A percentile compares a stretch with the other conserved stretches of the same genome.
phyloP scores from a whole-genome alignment of 1,140 invertebrate species.

The Bathynomus jamesi region DNA sequence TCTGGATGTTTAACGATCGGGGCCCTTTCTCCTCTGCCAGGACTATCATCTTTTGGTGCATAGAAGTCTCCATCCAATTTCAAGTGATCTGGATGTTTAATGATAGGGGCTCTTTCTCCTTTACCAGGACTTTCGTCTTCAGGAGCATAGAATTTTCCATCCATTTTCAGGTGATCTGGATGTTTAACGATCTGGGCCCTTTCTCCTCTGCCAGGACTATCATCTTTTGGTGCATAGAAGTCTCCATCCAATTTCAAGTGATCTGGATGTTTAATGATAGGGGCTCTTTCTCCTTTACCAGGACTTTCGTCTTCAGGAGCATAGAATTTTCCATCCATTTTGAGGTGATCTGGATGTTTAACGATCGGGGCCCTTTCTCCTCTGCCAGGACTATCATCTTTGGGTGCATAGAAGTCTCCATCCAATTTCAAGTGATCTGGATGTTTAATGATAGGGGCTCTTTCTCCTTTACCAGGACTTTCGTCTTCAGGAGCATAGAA shows the following conservation, averaged over 20 bases:
- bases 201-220: slow-evolving; percentile 25
- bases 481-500: slow-evolving; percentile 22
- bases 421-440: slow-evolving; percentile 37
- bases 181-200: slow-evolving; percentile 44
- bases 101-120: slow-evolving; percentile 20
- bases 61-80: slow-evolving; percentile 41
- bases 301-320: slow-evolving; percentile 40
- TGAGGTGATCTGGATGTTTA: slow-evolving; percentile 39
- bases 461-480: slow-evolving; percentile 32
- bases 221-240: slow-evolving; percentile 47
- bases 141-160: slow-evolving; percentile 51
- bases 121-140: neutral
- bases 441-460: slow-evolving; percentile 25
- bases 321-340: slow-evolving; percentile 39
- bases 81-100: slow-evolving; percentile 44
- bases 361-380: slow-evolving; percentile 35
- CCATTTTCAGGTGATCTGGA: slow-evolving; percentile 51
- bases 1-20: slow-evolving; percentile 45
- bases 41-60: slow-evolving; percentile 42
- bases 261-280: slow-evolving; percentile 52
- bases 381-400: slow-evolving; percentile 46
- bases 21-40: slow-evolving; percentile 44
- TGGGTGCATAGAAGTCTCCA: slow-evolving; percentile 40
- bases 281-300: slow-evolving; percentile 49
- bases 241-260: slow-evolving; percentile 57